Evolutionary conservation across 64 coral and sea anemone genomes (phyloP), one percentile per base, ranked within the genome.

Genomic region (Stichodactyla mertensii): DNA sequence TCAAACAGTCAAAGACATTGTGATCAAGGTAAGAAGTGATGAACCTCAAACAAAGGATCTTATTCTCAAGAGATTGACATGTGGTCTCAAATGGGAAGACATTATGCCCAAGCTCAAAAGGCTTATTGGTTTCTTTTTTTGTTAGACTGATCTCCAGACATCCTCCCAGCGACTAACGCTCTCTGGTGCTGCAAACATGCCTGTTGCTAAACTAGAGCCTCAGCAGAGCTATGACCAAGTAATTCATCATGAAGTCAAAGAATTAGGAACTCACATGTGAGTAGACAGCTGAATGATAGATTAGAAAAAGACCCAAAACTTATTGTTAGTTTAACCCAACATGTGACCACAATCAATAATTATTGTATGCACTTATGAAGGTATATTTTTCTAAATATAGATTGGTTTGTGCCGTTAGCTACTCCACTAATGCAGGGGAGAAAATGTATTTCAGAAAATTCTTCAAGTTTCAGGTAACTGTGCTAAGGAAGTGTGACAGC

Each of bases 401-500:
- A 20, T 77, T 98, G 83, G 96, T 98, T 6, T 98, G 96, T 92
- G 96, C 96, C 71, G 96, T 98, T 16, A 98, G 87, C 82, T 98
- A 98, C 83, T 87, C 96, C 51, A 62, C 90, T 20, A 55, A 88
- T n/a, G 86, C 82, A 57, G 92, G 92, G 0, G 96, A 98, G 67
- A 98, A 98, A 84, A 92, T 94, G 92, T 98, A 98, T 53, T 98
- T 98, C 66, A 89, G 96, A 80, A 98, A 98, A 64, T 98, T 98
- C 77, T 98, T 92, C 71, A 98, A 98, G 87, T 98, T 98, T 82
- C 96, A 98, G 88, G 96, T 98, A 31, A 10, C 7, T 74, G 23
- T 23, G 12, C 24, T 7, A 14, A 28, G 2, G 7, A 13, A n/a
- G 26, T 69, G 24, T 74, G 69, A 58, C 23, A 31, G 69, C 11